Base-by-base conservation (phyloP, 2,888 invertebrate species). In the Thelaira solivaga region DNA sequence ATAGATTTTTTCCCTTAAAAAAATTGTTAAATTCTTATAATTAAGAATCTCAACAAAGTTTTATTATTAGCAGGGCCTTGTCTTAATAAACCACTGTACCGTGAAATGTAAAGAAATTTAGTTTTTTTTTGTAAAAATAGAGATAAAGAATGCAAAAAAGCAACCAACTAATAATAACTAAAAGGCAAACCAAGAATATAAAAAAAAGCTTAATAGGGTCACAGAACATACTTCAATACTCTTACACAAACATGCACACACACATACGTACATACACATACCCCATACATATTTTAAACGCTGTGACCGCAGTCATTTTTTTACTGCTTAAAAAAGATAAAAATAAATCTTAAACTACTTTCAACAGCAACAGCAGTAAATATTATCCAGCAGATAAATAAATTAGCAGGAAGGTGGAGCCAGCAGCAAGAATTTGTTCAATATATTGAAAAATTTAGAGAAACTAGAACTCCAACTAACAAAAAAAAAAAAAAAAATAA, bases 301-400 rank as follows among this genome's bases (percentile, higher is more conserved):
- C 20, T 68, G 34, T 57, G 57, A 68, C 74, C 78, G 59, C 69
- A 74, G 59, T 71, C 53, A 71, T 64, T 74, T 78, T 74, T 78
- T n/a, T n/a, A n/a, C n/a, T n/a, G 34, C 22, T 39, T 24, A 18
- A 45, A 41, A 57, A 22, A 57, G 41, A 68, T 47, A 45, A 69
- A 68, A 62, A 62, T 57, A 53, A 64, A 47, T 49, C 55, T 62
- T 8, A 11, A 43, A 62, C 62, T 45, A 62, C 22, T 13, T n/a
- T n/a, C n/a, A 36, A 18, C 18, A 45, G 18, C 13, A 67, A 53
- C 16, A 34, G 47, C 57, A 41, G 59, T 67, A 74, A 67, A 74
- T 67, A 51, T 67, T 67, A 26, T 20, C 8, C 43, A 36, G 10
- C 0, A 67, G 51, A 34, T 43, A 47, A 64, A 72, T 24, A 41